Percentiles rank a stretch among this genome's conserved stretches.
phyloP scores from a whole-genome alignment of 2,888 invertebrate species.

The Heliconius hortense region DNA sequence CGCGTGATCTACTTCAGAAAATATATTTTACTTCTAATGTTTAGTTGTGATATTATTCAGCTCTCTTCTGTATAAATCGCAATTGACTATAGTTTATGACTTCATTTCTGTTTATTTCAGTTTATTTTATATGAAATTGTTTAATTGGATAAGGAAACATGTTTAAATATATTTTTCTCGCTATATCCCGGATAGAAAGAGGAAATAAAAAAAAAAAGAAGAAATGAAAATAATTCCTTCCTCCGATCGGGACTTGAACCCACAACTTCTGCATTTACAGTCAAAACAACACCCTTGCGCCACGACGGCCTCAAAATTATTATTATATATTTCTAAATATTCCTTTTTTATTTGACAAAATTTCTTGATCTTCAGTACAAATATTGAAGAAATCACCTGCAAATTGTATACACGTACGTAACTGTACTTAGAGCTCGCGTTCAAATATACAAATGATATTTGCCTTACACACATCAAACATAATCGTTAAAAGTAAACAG shows the following conservation, averaged over 20 bases:
- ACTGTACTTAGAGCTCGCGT: constrained; percentile 34
- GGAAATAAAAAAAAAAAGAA: too few species aligned
- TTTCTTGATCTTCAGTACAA: constrained; percentile 1
- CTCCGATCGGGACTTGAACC: too few species aligned
- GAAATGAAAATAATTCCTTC: too few species aligned
- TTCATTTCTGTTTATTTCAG: too few species aligned
- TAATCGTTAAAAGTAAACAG: constrained; percentile 41
- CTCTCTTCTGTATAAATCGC: background rate
- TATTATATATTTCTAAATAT: background rate
- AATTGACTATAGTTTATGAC: too few species aligned
- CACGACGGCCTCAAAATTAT: too few species aligned
- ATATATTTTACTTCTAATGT: background rate
- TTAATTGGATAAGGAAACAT: too few species aligned
- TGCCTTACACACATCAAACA: constrained; percentile 39
- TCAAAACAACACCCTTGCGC: too few species aligned
- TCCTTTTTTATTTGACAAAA: background rate
- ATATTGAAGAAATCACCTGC: constrained; percentile 10
- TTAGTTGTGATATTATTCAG: background rate
- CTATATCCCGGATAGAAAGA: too few species aligned
- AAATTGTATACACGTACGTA: constrained; percentile 25
- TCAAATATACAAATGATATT: constrained; percentile 40
- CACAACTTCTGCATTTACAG: too few species aligned
- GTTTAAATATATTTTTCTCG: too few species aligned
- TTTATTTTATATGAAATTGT: too few species aligned
- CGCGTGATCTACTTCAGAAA: background rate